Conservation (phyloP, 2,888 invertebrate genomes). For the Thymelicus lineola region DNA sequence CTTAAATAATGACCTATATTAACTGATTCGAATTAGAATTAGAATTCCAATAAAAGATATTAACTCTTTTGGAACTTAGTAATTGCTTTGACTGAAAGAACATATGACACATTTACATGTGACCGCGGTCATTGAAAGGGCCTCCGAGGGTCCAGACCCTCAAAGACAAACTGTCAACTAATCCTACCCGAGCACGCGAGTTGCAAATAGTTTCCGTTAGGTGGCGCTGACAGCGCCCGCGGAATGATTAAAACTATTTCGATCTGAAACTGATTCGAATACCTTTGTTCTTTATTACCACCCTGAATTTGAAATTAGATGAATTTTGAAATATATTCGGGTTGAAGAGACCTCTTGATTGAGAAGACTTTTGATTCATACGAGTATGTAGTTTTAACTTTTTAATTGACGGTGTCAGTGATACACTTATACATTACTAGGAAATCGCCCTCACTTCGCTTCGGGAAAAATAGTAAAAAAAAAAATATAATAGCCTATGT, state of each 20-base stretch:
- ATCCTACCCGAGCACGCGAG: conserved; percentile 4
- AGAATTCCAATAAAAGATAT: too few relatives aligned
- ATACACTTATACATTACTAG: too few relatives aligned
- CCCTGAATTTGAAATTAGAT: conserved; percentile 13
- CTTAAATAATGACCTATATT: too few relatives aligned
- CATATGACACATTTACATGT: not conserved
- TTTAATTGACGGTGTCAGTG: too few relatives aligned
- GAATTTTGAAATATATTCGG: not conserved
- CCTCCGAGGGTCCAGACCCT: conserved; percentile 5
- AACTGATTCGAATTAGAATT: too few relatives aligned
- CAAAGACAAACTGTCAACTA: conserved; percentile 3
- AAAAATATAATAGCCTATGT: too few relatives aligned
- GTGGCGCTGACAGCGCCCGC: conserved; percentile 6
- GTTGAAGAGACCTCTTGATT: not conserved
- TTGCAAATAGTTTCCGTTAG: conserved; percentile 20
- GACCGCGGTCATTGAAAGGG: conserved; percentile 4
- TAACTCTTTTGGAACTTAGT: not conserved
- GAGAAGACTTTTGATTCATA: not conserved
- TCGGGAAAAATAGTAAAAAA: too few relatives aligned
- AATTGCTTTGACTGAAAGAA: conserved; percentile 1
- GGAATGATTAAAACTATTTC: conserved; percentile 26
- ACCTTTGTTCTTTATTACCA: conserved; percentile 19
- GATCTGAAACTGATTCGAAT: conserved; percentile 21
- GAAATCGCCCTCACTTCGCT: too few relatives aligned
- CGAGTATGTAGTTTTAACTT: too few relatives aligned